Evolutionary conservation across 2,888 invertebrate genomes (phyloP), one percentile per base, ranked within the genome.

Genomic region (Dexiosoma caninum): DNA sequence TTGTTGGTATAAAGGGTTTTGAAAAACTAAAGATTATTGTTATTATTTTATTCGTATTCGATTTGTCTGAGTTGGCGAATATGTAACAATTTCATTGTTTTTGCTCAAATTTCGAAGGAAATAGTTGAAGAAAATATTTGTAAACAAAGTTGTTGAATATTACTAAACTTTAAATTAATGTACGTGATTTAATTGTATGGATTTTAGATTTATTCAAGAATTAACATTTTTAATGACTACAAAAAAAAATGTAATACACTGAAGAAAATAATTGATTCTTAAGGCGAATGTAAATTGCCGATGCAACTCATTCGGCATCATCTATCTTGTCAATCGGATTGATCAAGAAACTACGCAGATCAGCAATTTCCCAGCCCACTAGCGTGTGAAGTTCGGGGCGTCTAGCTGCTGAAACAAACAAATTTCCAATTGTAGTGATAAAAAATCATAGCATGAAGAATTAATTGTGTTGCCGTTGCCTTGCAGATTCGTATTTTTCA

Each of bases 11-110:
- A 16, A 59, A 32, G n/a, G 32, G 19, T 6, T 40, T 23, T 16
- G 23, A 3, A 42, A 32, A 27, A 75, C 75, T 59, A 51, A 75
- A 16, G 10, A 30, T 46, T 30, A 1, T 57, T 66, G 5, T 12
- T 16, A 32, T 57, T 9, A 0, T 23, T 0, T 8, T 37, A 35
- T 57, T 57, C 40, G 9, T 16, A 55, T 57, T 14, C n/a, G 1
- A 57, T 23, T 21, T 40, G 6, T 35, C n/a, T 16, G 2, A 4
- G 12, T 23, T 49, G 12, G 10, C 6, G 12, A 23, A 23, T n/a
- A 23, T 23, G 9, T n/a, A 49, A 23, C n/a, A 12, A 23, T 49
- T 46, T 21, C 3, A 27, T 1, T 23, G 3, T 51, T n/a, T 14
- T 30, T 51, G 14, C 1, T 14, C 8, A 8, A 30, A 51, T 51